Evolutionary conservation across 1,140 invertebrate species (phyloP), one percentile per base, ranked within the genome.

Genomic region (Patella vulgata): DNA sequence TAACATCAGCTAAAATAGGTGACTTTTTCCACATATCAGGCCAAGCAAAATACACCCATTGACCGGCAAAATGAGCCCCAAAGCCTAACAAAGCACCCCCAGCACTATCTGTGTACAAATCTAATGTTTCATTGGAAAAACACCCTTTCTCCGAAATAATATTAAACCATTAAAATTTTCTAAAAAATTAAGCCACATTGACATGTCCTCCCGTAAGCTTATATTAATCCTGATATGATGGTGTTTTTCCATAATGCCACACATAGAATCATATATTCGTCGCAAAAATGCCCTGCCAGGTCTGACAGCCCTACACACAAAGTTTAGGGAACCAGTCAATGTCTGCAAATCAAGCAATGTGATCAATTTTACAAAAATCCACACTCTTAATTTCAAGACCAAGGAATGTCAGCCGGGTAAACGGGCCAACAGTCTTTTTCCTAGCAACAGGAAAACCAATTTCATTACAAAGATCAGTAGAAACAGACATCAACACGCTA

Each of bases 341-440:
- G 56, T 61, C 42, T 73, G 68, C 48, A 70, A 54, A 2, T 64
- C 54, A 17, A n/a, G n/a, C n/a, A n/a, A n/a, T n/a, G n/a, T n/a
- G n/a, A n/a, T n/a, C n/a, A n/a, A n/a, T n/a, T n/a, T n/a, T n/a
- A n/a, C n/a, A n/a, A n/a, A n/a, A n/a, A n/a, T n/a, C n/a, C n/a
- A n/a, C n/a, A n/a, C n/a, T n/a, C n/a, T n/a, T n/a, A 36, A 36
- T 36, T 36, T 36, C 33, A 5, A 36, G 14, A 8, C 33, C 33
- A 5, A 36, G 14, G 33, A 36, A 36, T 8, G 14, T 14, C 14
- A 36, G 14, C 33, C 14, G 5, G 5, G 5, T 36, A 8, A 14
- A 8, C 14, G 33, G 33, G 6, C 33, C 33, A 8, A 8, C 33
- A 36, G 33, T 36, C 33, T 36, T 36, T n/a, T n/a, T n/a, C n/a